phyloP scores from a whole-genome alignment of 2,797 vertebrate species.

The Parauchenoglanis punctatus region DNA sequence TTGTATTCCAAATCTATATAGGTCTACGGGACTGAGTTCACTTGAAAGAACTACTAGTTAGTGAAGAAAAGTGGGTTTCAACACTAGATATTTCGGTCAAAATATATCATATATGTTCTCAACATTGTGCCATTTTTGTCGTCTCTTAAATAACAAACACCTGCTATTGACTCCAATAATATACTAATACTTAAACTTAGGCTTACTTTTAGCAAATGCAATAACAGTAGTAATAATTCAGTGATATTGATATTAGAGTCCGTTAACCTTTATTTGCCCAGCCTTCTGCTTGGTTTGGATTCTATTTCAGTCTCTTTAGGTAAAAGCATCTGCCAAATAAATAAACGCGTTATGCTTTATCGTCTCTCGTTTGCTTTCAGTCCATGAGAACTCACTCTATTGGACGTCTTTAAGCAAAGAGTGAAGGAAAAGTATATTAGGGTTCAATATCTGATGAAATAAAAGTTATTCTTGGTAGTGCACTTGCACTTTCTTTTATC shows the following conservation, averaged over 20 bases:
- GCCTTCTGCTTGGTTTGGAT: background rate
- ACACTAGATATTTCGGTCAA: background rate
- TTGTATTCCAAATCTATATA: constrained; percentile 2
- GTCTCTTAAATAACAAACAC: background rate
- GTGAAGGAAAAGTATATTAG: constrained; percentile 13
- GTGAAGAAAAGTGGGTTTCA: background rate
- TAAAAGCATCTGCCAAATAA: background rate
- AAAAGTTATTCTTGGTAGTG: constrained; percentile 29
- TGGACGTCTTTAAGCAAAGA: background rate
- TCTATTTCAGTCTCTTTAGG: constrained; percentile 20
- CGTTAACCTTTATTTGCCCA: background rate
- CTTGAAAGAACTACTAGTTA: background rate
- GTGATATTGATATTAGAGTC: background rate
- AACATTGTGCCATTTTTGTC: background rate
- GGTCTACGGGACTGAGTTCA: background rate
- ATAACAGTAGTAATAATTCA: background rate
- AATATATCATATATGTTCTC: background rate
- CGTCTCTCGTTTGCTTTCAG: background rate
- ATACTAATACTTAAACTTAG: background rate
- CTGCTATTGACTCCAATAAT: background rate
- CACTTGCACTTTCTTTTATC: background rate
- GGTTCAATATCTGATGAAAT: constrained; percentile 18
- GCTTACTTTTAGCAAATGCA: background rate
- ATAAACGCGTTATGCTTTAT: constrained; percentile 5
- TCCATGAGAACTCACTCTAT: background rate